Evolutionary conservation across 2,888 invertebrate genomes (phyloP).

Genomic region (Aspidapion aeneum): DNA sequence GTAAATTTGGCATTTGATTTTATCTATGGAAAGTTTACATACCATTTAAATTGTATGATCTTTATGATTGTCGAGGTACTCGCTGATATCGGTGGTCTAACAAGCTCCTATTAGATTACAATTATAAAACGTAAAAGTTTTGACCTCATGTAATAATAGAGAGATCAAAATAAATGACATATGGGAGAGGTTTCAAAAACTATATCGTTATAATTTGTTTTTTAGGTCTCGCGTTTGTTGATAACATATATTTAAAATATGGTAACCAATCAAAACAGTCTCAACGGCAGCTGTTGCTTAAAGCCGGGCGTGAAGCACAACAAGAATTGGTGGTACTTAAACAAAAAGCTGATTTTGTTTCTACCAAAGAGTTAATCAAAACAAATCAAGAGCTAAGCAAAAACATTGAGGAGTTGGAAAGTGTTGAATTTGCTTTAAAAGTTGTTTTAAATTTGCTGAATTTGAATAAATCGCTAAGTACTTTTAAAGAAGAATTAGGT

Average conservation of each 20-base stretch:
- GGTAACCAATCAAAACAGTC: slow-evolving; percentile 38
- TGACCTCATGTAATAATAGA: too few species aligned
- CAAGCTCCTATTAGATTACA: too few species aligned
- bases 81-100: too few species aligned
- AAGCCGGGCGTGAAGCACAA: slow-evolving; percentile 20
- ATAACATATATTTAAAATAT: slow-evolving; percentile 58
- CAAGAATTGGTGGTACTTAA: slow-evolving; percentile 22
- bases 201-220: too few species aligned
- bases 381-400: slow-evolving; percentile 59
- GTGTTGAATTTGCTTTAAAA: slow-evolving; percentile 55
- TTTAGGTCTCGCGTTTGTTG: slow-evolving; percentile 2
- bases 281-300: slow-evolving; percentile 16
- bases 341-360: slow-evolving; percentile 52
- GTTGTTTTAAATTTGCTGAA: slow-evolving; percentile 47
- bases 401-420: slow-evolving; percentile 54
- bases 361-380: slow-evolving; percentile 58
- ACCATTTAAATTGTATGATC: too few species aligned
- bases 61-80: too few species aligned
- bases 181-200: too few species aligned
- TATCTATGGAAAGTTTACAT: too few species aligned
- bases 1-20: too few species aligned
- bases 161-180: too few species aligned
- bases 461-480: background rate
- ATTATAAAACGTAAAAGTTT: too few species aligned
- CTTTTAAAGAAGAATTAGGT: background rate